Percentiles rank a stretch among this genome's conserved stretches.
phyloP scores from a whole-genome alignment of 2,797 vertebrate genomes.

The Pseudochaenichthys georgianus region DNA sequence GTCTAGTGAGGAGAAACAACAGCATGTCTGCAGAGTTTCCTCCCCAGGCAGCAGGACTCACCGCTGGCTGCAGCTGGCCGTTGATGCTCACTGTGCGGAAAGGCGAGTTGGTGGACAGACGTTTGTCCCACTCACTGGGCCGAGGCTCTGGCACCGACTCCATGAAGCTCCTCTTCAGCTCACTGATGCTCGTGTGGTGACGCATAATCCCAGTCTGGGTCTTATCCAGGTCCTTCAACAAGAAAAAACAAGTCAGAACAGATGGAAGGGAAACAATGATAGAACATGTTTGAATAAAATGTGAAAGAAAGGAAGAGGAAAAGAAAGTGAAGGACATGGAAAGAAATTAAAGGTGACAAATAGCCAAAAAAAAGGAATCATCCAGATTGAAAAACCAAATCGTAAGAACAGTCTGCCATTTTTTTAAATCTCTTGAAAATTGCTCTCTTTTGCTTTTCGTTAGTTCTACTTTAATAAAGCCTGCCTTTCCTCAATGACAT shows the following conservation, averaged over 20 bases:
- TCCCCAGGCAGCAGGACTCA: slow-evolving; percentile 81
- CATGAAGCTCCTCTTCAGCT: slow-evolving; percentile 98
- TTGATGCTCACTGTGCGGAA: slow-evolving; percentile 93
- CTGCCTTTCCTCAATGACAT: neutral
- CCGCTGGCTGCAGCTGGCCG: slow-evolving; percentile 91
- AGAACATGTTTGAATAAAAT: neutral
- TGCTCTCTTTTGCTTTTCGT: neutral
- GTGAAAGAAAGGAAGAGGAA: neutral
- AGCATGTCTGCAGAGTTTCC: neutral
- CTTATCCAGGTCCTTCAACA: slow-evolving; percentile 93
- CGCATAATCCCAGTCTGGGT: slow-evolving; percentile 96
- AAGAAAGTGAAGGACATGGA: neutral
- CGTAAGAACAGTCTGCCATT: neutral
- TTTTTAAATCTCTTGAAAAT: neutral
- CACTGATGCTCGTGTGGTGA: slow-evolving; percentile 97
- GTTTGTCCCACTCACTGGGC: slow-evolving; percentile 98
- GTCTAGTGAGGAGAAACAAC: neutral
- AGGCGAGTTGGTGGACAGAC: slow-evolving; percentile 94
- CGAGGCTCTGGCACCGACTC: slow-evolving; percentile 93
- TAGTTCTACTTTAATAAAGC: neutral
- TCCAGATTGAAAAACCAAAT: neutral
- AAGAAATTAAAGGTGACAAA: neutral
- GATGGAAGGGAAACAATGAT: neutral
- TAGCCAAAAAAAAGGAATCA: neutral
- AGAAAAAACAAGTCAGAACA: slow-evolving; percentile 19